Evolutionary conservation across 2,888 invertebrate genomes (phyloP), one percentile per base, ranked within the genome.

Genomic region (Deilephila porcellus): DNA sequence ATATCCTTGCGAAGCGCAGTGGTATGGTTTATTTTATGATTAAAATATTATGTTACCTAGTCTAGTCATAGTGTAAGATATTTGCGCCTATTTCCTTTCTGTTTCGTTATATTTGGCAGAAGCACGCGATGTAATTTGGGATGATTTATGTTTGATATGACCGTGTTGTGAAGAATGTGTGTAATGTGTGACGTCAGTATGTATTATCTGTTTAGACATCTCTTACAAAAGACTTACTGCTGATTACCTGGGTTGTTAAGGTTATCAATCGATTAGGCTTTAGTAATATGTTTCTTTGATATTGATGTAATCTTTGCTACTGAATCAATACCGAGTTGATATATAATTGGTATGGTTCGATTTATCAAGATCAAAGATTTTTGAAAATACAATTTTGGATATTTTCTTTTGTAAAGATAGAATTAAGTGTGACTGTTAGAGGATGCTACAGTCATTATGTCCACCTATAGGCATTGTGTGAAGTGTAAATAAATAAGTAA

Each of bases 51-150:
- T 60, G 71, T 29, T 72, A 72, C 62, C 70, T 78, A 73, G 73
- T 81, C 82, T 82, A 82, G 82, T 82, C 82, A 81, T 81, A 81
- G 77, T 73, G 64, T 82, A 80, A 78, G 71, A 74, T 53, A 64
- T 67, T 20, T 59, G 37, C 45, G 59, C 17, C 32, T 63, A 20
- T 37, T 59, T 73, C 14, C 14, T 25, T 25, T 20, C 56, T 59
- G 45, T 67, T 52, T 25, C 25, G 17, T 52, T 25, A 20, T 67
- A 17, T 52, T 64, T 45, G 17, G 64, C 20, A 37, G n/a, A 20
- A 25, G 37, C 17, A 52, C 67, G 67, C 17, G n/a, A 29, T n/a
- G 37, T 64, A n/a, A 67, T 6, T 63, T 52, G 45, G 64, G 20
- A 45, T 52, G 25, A 17, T 52, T n/a, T 67, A 7, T 52, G 25